Evolutionary conservation across 64 coral and sea anemone species (phyloP).

Genomic region (Pocillopora damicornis): DNA sequence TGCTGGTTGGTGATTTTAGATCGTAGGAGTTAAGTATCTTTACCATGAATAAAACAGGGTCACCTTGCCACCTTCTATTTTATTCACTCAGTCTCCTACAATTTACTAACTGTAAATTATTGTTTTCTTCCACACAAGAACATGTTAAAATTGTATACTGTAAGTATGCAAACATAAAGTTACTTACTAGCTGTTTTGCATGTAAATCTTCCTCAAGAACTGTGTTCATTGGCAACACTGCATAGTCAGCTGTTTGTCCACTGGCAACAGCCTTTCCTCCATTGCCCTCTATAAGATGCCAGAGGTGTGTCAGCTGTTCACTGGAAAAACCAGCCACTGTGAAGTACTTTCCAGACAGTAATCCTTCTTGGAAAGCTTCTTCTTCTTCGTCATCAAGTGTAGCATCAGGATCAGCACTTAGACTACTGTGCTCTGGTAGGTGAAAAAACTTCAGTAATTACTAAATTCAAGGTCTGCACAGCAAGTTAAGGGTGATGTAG

Average conservation of each 20-base stretch:
- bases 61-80: no score
- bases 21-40: no score
- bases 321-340: constrained; percentile 54
- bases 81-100: no score
- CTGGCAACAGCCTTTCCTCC: constrained; percentile 44
- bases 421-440: not conserved
- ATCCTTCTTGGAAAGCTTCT: not conserved
- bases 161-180: no score
- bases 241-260: constrained; percentile 67
- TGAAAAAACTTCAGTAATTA: no score
- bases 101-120: no score
- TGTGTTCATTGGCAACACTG: constrained; percentile 82
- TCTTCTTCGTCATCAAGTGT: constrained; percentile 55
- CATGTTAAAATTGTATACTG: no score
- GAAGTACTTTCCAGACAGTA: constrained; percentile 54
- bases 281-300: constrained; percentile 51
- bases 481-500: no score
- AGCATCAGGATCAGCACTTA: constrained; percentile 34
- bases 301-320: constrained; percentile 55
- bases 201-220: not conserved
- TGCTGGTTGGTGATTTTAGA: no score
- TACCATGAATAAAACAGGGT: no score
- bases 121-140: no score
- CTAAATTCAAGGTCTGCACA: no score
- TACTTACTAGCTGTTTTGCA: constrained; percentile 63